Conservation (phyloP, 1,140 invertebrate genomes). For the Trachymyrmex septentrionalis region DNA sequence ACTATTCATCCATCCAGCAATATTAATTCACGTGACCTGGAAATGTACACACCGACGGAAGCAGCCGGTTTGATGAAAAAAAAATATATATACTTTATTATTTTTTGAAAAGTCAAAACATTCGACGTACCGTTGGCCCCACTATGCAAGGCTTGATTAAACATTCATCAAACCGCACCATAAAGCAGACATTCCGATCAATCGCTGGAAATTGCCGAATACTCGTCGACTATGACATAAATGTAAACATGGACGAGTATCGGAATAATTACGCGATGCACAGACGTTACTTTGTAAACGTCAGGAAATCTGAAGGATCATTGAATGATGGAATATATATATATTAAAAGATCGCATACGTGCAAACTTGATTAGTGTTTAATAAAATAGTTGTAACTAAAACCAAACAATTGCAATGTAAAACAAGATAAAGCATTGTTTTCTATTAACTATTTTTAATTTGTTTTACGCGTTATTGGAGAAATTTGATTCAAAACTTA, state of each 20-base stretch:
- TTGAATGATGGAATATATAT: slow-evolving; percentile 2
- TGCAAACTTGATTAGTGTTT: slow-evolving; percentile 3
- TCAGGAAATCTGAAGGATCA: slow-evolving; percentile 2
- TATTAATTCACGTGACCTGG: slow-evolving; percentile 46
- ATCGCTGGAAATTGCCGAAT: slow-evolving; percentile 59
- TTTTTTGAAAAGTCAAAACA: slow-evolving; percentile 63
- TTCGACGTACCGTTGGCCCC: not conserved
- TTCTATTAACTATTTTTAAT: not conserved
- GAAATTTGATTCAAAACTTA: not conserved
- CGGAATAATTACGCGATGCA: slow-evolving; percentile 49
- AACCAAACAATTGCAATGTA: slow-evolving; percentile 15
- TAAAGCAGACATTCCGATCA: slow-evolving; percentile 48
- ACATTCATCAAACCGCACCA: slow-evolving; percentile 60
- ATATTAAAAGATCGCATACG: slow-evolving; percentile 1
- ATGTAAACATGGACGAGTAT: slow-evolving; percentile 42
- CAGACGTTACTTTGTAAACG: slow-evolving; percentile 55
- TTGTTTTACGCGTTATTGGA: not conserved
- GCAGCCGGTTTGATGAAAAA: slow-evolving; percentile 18
- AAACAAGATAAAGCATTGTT: not conserved
- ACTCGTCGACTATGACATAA: slow-evolving; percentile 27
- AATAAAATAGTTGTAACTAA: slow-evolving; percentile 15
- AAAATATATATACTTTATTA: slow-evolving; percentile 56
- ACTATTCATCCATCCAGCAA: slow-evolving; percentile 61
- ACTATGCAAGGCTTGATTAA: slow-evolving; percentile 66
- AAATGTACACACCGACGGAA: slow-evolving; percentile 49